A percentile compares a stretch with the other conserved stretches of the same genome.
phyloP scores from a whole-genome alignment of 2,113 vertebrate genomes.

The Mirounga angustirostris region DNA sequence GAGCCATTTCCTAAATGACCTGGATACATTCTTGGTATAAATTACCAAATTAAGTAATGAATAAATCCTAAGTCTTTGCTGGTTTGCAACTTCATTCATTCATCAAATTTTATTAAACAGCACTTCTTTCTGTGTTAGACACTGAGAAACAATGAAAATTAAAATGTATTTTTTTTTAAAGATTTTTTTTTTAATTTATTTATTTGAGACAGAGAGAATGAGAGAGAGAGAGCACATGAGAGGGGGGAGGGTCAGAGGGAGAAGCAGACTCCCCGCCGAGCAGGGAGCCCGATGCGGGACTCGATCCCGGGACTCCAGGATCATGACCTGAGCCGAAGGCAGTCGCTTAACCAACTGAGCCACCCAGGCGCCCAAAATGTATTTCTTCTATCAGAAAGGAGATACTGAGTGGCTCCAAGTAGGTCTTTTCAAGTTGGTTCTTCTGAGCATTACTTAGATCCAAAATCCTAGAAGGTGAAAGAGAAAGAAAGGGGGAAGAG shows the following conservation, averaged over 20 bases:
- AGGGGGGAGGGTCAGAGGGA: too few species aligned
- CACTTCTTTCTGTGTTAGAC: neutral
- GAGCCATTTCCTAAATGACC: constrained; percentile 81
- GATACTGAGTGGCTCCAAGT: neutral
- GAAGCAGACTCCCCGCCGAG: too few species aligned
- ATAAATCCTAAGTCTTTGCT: constrained; percentile 68
- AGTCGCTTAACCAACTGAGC: too few species aligned
- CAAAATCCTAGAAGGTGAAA: neutral
- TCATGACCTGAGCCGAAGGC: too few species aligned
- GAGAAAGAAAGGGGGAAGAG: neutral
- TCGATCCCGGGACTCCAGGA: too few species aligned
- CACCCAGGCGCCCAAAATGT: neutral
- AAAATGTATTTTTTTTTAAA: neutral
- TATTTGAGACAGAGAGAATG: too few species aligned
- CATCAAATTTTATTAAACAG: constrained; percentile 42
- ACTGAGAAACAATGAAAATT: constrained; percentile 13
- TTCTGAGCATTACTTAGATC: neutral
- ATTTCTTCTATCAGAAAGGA: neutral
- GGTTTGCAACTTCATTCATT: constrained; percentile 67
- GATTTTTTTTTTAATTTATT: too few species aligned
- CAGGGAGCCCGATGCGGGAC: too few species aligned
- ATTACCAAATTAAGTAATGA: constrained; percentile 75
- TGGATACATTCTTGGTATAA: constrained; percentile 65
- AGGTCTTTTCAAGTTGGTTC: constrained; percentile 31
- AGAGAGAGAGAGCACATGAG: too few species aligned